A percentile compares a stretch with the other conserved stretches of the same genome.
Conservation (phyloP, 2,888 invertebrate species). For the Patella depressa region DNA sequence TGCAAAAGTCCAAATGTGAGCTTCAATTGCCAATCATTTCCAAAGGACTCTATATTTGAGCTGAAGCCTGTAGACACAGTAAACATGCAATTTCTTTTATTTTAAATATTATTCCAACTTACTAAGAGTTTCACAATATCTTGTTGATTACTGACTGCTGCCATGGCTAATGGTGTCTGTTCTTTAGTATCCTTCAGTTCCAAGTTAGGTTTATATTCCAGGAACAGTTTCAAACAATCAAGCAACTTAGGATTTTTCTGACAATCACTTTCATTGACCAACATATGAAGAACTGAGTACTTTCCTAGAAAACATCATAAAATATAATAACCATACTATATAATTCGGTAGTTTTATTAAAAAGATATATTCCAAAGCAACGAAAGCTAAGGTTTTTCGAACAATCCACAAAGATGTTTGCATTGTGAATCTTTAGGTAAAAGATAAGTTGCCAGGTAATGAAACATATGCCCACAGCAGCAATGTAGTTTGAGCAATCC, state of each 20-base stretch:
- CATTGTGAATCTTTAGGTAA: no score
- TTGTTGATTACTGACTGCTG: constrained; percentile 54
- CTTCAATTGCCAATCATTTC: no score
- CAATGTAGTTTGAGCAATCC: no score
- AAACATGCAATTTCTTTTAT: constrained; percentile 1
- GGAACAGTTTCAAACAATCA: constrained; percentile 47
- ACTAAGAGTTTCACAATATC: constrained; percentile 63
- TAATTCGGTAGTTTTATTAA: no score
- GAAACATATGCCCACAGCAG: no score
- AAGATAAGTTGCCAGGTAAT: no score
- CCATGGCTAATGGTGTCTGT: constrained; percentile 65
- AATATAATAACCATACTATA: no score
- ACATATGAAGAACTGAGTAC: constrained; percentile 60
- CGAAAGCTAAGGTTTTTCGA: no score
- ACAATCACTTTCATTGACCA: constrained; percentile 48
- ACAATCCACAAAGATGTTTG: no score
- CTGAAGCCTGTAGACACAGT: not conserved
- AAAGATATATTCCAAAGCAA: no score
- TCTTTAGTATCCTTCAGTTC: constrained; percentile 55
- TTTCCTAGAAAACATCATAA: constrained; percentile 48
- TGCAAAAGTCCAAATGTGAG: no score
- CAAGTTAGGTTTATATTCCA: constrained; percentile 59
- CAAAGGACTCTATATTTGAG: no score
- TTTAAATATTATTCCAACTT: constrained; percentile 27
- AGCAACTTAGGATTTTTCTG: constrained; percentile 41